A percentile compares a stretch with the other conserved stretches of the same genome.
phyloP scores from a whole-genome alignment of 2,797 vertebrate genomes.

The Caiman crocodilus region DNA sequence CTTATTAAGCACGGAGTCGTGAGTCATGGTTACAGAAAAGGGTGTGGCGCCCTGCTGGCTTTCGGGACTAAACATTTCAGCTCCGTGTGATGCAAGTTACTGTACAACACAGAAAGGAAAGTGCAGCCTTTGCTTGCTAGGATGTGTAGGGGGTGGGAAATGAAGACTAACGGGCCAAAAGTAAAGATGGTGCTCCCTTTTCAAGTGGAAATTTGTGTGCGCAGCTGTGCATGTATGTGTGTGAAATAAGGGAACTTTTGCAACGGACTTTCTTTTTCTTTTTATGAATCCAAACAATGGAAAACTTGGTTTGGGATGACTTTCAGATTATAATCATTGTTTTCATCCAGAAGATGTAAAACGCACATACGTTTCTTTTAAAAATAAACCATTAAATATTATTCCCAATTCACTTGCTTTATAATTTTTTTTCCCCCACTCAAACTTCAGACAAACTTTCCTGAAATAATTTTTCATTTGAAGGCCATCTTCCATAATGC shows the following conservation, averaged over 20 bases:
- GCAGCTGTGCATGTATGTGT: too few species aligned
- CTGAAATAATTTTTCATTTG: neutral
- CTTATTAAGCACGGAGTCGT: slow-evolving; percentile 61
- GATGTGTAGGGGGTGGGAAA: neutral
- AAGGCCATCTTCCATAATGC: too few species aligned
- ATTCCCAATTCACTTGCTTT: neutral
- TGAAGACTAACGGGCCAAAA: neutral
- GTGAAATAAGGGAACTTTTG: too few species aligned
- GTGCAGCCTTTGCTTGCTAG: neutral
- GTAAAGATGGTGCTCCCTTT: neutral
- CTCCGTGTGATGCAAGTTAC: neutral
- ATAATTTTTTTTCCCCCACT: neutral
- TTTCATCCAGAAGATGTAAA: neutral
- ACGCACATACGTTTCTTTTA: neutral
- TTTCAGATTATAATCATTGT: neutral
- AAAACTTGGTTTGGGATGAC: neutral
- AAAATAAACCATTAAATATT: neutral
- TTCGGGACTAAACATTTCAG: neutral
- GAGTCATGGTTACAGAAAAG: slow-evolving; percentile 52
- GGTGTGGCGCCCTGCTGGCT: slow-evolving; percentile 63
- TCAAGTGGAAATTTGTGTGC: neutral
- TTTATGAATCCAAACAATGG: too few species aligned
- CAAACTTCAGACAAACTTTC: neutral
- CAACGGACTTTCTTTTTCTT: too few species aligned
- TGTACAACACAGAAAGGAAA: neutral